Evolutionary conservation across 2,113 vertebrate species (phyloP), one percentile per base, ranked within the genome.

Genomic region (Grammomys surdaster): DNA sequence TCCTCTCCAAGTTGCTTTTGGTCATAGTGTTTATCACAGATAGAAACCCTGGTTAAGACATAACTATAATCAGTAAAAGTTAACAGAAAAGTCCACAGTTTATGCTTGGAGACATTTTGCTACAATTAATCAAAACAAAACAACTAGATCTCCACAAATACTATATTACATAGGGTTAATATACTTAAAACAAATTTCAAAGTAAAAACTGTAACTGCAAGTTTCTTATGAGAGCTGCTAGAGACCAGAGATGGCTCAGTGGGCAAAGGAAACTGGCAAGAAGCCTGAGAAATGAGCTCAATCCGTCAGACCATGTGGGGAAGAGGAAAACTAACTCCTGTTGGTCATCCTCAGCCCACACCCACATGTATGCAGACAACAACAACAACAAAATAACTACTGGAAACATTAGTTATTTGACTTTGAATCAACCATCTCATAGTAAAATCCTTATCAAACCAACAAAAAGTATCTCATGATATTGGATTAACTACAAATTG

Each of bases 81-180:
- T 89, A 22, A 76, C 1, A 81, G 67, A 20, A 90, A 90, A 92
- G 14, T 69, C 33, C 14, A 58, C 80, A 51, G 70, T 12, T 92
- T 31, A 19, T 1, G 89, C 24, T 70, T 65, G 75, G 54, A 94
- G 60, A 94, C 33, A 43, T 24, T 70, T 51, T 82, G 58, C n/a
- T 22, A 67, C 22, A 84, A 72, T 60, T 85, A 86, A 93, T 17
- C 7, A 88, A 96, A 95, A 77, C 24, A 56, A 93, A 95, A 92
- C 69, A 70, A 60, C 36, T 69, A 70, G 36, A 82, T 88, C 8
- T 26, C 12, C 51, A 94, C 28, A 86, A 58, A 91, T 78, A 33
- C 80, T 24, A 78, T 19, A 63, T 0, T 9, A 26, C 12, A 85
- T 43, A n/a, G 8, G 70, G 76, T 67, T 87, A 95, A n/a, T 40